Evolutionary conservation across 2,888 invertebrate species (phyloP).

Genomic region (Sclerodermus sp.): DNA sequence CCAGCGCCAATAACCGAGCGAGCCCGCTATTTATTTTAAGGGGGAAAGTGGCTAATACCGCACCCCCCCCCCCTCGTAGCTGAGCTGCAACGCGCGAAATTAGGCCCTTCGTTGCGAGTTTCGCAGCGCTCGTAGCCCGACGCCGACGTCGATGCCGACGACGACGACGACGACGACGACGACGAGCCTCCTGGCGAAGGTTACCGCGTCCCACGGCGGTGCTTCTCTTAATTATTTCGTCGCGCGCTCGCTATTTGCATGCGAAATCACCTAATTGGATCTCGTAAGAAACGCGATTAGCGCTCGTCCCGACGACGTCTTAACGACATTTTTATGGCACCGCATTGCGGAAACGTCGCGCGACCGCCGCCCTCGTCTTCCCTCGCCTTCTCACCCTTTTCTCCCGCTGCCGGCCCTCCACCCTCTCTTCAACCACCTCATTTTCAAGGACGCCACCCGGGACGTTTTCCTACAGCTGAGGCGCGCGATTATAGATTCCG

Average conservation of each 20-base stretch:
- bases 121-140: too few relatives aligned
- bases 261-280: slow-evolving; percentile 1
- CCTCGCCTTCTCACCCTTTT: too few relatives aligned
- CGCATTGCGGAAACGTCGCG: slow-evolving; percentile 1
- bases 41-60: slow-evolving; percentile 32
- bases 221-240: background rate
- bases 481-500: too few relatives aligned
- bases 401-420: too few relatives aligned
- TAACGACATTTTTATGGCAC: background rate
- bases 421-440: too few relatives aligned
- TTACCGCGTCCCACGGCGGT: background rate
- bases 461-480: too few relatives aligned
- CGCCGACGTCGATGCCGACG: too few relatives aligned
- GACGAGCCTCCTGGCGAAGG: background rate
- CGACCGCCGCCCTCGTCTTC: background rate
- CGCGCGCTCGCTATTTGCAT: slow-evolving; percentile 2
- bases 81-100: slow-evolving; percentile 14
- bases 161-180: background rate
- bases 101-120: too few relatives aligned
- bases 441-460: too few relatives aligned
- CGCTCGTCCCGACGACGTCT: background rate
- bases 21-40: slow-evolving; percentile 26
- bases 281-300: background rate
- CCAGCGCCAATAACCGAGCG: slow-evolving; percentile 25
- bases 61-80: slow-evolving; percentile 18